A percentile compares a stretch with the other conserved stretches of the same genome.
Conservation (phyloP, 2,113 vertebrate genomes). For the Perognathus longimembris region DNA sequence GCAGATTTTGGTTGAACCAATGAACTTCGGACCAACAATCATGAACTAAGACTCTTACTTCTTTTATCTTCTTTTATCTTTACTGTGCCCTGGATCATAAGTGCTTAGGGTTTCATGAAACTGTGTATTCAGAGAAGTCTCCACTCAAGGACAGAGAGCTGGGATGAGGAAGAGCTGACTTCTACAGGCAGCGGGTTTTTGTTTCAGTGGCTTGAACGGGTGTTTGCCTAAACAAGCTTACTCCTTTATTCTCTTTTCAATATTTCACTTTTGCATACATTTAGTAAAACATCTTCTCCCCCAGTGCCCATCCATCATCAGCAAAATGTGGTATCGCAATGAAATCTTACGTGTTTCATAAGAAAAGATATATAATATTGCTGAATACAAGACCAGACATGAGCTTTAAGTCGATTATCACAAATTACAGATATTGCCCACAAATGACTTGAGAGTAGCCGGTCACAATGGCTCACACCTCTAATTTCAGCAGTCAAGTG, state of each 20-base stretch:
- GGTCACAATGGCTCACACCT: neutral
- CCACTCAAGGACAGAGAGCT: neutral
- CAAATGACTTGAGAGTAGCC: neutral
- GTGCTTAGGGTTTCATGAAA: neutral
- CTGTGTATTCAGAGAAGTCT: neutral
- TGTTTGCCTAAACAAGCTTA: neutral
- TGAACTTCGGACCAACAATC: neutral
- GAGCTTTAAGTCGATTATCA: neutral
- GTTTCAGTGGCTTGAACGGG: neutral
- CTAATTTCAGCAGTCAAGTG: no score
- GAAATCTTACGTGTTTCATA: neutral
- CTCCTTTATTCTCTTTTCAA: neutral
- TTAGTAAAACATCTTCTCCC: neutral
- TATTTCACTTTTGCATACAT: neutral
- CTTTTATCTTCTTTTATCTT: neutral
- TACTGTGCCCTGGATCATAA: neutral
- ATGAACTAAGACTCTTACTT: neutral
- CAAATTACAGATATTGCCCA: neutral
- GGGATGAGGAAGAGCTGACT: neutral
- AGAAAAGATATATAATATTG: neutral
- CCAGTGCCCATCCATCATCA: neutral
- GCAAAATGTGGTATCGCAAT: neutral
- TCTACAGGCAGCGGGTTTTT: neutral
- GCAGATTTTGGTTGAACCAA: neutral
- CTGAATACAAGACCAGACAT: rapidly evolving